Base-by-base conservation (phyloP, 2,888 invertebrate genomes). In the Anoncus sp. region DNA sequence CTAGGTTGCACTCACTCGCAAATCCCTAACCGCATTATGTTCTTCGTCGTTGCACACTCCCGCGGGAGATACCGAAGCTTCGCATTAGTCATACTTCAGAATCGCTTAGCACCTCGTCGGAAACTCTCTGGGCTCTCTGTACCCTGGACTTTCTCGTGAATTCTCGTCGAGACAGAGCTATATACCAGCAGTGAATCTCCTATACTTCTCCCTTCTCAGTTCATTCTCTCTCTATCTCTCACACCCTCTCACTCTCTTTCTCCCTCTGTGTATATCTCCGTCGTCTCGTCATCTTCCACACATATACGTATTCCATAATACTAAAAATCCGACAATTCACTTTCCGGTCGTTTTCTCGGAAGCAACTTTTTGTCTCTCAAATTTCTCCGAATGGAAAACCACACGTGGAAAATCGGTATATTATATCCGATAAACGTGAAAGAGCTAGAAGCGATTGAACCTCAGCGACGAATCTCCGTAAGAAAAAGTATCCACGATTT, bases 21-120 rank as follows among this genome's bases (percentile, higher is more conserved):
- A 80, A 78, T 77, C 73, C 53, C 75, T 60, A 70, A 70, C 76
- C 77, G 65, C 79, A 82, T 71, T 79, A 66, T 57, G 59, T 38
- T 66, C 59, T 57, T 79, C 67, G 67, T 63, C 49, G 40, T 20
- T 43, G 59, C 51, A 40, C 38, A 66, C 35, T 49, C 47, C 31
- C 40, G 31, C 20, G 24, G 18, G 18, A 53, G 24, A 24, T 38
- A 40, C 22, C 35, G 43, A 71, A 77, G 60, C 40, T 60, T 65
- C 81, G 78, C 82, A 85, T 85, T 84, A 80, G 81, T 85, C 84
- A 84, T 82, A 85, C 83, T 84, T 83, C 63, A 80, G 80, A 83
- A 83, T 83, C 83, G 83, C 82, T 85, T 83, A 85, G 82, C 75
- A 59, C 65, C 70, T 71, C 67, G 73, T 66, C 74, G 70, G 47